Evolutionary conservation across 2,113 vertebrate genomes (phyloP).

Genomic region (Mirza zaza): DNA sequence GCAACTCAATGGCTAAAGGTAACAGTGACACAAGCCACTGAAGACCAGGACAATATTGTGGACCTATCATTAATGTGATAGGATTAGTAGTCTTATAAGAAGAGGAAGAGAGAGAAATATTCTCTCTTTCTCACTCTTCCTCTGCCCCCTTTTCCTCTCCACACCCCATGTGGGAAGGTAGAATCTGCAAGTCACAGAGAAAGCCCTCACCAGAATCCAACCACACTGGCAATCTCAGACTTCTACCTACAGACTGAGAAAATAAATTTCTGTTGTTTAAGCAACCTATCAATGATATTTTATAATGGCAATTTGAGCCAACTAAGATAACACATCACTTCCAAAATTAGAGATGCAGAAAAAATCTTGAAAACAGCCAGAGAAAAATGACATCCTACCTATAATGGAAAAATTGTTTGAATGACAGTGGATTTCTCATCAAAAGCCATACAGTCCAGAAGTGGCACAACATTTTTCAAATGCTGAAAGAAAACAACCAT

Average conservation of each 20-base stretch:
- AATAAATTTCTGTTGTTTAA: not conserved
- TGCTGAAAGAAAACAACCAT: not conserved
- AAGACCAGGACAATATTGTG: not conserved
- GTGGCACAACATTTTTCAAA: not conserved
- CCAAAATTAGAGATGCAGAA: slow-evolving; percentile 1
- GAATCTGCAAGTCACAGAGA: not conserved
- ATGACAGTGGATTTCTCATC: not conserved
- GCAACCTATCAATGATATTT: not conserved
- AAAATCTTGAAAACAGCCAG: not conserved
- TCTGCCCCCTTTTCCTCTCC: not conserved
- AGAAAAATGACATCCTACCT: not conserved
- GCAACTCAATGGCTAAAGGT: not conserved
- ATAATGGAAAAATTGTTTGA: not conserved
- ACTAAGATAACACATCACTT: not conserved
- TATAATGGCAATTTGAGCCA: not conserved
- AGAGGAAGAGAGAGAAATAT: not conserved
- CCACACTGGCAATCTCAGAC: not conserved
- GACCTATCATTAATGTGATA: not conserved
- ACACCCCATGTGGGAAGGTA: not conserved
- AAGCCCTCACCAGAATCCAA: not conserved
- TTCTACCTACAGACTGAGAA: not conserved
- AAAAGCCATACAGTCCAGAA: not conserved
- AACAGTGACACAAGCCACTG: not conserved
- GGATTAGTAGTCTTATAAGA: not conserved
- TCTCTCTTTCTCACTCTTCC: not conserved